Evolutionary conservation across 2,888 invertebrate genomes (phyloP).

Genomic region (Lottia gigantea): DNA sequence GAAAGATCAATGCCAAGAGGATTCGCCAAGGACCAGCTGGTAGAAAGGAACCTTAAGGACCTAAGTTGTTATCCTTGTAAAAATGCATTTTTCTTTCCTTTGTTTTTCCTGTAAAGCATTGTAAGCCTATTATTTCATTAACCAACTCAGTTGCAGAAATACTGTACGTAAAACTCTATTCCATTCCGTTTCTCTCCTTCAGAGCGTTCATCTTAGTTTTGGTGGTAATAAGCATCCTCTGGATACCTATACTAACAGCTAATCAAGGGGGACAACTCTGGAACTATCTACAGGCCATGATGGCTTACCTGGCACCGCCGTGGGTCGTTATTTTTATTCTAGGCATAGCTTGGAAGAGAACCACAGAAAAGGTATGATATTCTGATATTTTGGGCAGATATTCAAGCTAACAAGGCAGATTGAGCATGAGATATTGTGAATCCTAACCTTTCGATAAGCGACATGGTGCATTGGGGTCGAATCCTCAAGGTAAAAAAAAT

Average conservation of each 20-base stretch:
- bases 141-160: neutral
- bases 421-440: too few species aligned
- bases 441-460: too few species aligned
- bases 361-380: slow-evolving; percentile 69
- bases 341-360: slow-evolving; percentile 69
- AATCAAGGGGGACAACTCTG: slow-evolving; percentile 69
- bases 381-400: too few species aligned
- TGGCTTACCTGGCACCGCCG: slow-evolving; percentile 71
- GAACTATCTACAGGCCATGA: slow-evolving; percentile 72
- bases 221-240: neutral
- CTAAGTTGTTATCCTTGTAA: too few species aligned
- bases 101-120: too few species aligned
- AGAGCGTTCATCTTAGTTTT: slow-evolving; percentile 44
- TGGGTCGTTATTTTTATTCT: slow-evolving; percentile 71
- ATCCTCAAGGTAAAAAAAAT: too few species aligned
- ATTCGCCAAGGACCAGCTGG: too few species aligned
- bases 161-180: neutral
- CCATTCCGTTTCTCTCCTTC: neutral
- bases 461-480: too few species aligned
- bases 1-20: too few species aligned
- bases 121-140: neutral
- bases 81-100: too few species aligned
- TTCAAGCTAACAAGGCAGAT: too few species aligned
- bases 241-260: neutral
- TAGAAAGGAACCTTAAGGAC: too few species aligned